These are phyloP conservation scores for Propithecus coquereli DNA, from an alignment of 2,113 vertebrate genomes.

Conservation along the genomic window DNA sequence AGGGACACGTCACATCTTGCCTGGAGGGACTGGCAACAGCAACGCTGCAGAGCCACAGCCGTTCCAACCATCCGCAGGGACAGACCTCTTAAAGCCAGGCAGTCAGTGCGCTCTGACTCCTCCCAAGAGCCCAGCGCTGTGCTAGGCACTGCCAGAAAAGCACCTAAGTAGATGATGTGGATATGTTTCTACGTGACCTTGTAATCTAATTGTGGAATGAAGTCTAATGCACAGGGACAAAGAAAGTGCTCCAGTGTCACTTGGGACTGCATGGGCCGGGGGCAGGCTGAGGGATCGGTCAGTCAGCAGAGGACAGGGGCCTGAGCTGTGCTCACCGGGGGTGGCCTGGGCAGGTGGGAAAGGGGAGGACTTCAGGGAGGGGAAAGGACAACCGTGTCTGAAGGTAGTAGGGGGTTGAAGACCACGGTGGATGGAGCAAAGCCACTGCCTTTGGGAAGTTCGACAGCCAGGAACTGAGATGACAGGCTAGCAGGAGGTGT, in stretches of 20 bases:
- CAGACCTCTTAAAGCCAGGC: neutral
- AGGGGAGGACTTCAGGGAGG: accelerated
- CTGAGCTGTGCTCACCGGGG: neutral
- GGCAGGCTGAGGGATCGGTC: neutral
- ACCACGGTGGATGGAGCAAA: accelerated
- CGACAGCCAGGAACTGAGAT: neutral
- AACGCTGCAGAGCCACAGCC: accelerated
- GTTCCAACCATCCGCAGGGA: accelerated
- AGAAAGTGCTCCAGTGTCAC: neutral
- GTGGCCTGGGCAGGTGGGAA: neutral
- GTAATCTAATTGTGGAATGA: accelerated
- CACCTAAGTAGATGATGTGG: accelerated
- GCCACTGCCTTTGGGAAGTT: neutral
- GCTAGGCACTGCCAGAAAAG: neutral
- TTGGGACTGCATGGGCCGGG: neutral
- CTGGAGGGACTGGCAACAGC: neutral
- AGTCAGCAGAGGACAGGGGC: neutral
- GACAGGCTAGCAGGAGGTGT: neutral
- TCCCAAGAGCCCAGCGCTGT: neutral
- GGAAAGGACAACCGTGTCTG: accelerated
- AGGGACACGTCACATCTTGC: accelerated
- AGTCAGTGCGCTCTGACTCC: accelerated
- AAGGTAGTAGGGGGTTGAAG: neutral
- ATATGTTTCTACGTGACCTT: accelerated
- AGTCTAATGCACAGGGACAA: neutral